These are phyloP conservation scores for Megalonaias nervosa DNA, from an alignment of 1,140 invertebrate genomes.

Conservation along the genomic window DNA sequence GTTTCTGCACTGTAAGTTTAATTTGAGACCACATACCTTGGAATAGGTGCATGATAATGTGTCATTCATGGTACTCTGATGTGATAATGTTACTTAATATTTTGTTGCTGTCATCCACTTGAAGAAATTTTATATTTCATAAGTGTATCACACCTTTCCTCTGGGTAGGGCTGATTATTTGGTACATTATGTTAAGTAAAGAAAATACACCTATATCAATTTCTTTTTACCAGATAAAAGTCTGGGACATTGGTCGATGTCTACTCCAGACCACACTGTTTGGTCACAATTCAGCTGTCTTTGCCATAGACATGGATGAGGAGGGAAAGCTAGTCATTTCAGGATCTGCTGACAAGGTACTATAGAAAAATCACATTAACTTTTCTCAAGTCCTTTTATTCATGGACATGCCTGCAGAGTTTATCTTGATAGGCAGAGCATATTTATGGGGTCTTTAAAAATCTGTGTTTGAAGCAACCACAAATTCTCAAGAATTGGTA, in stretches of 20 bases:
- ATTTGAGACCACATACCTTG: too few relatives aligned
- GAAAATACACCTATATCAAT: not conserved
- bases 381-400: too few relatives aligned
- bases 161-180: not conserved
- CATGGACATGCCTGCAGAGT: too few relatives aligned
- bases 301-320: conserved; percentile 63
- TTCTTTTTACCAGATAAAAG: conserved; percentile 56
- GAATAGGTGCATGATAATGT: too few relatives aligned
- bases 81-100: too few relatives aligned
- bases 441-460: too few relatives aligned
- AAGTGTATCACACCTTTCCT: not conserved
- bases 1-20: too few relatives aligned
- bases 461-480: too few relatives aligned
- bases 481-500: too few relatives aligned
- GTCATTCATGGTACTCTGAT: too few relatives aligned
- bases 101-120: not conserved
- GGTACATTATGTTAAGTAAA: not conserved
- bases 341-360: conserved; percentile 66
- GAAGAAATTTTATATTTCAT: not conserved
- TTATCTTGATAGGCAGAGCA: too few relatives aligned
- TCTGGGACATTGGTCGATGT: conserved; percentile 67
- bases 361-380: too few relatives aligned
- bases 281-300: conserved; percentile 64
- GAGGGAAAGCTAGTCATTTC: conserved; percentile 58
- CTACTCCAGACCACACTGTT: conserved; percentile 49